A percentile compares a stretch with the other conserved stretches of the same genome.
Conservation (phyloP, 2,113 vertebrate species). For the Austrofundulus limnaeus region DNA sequence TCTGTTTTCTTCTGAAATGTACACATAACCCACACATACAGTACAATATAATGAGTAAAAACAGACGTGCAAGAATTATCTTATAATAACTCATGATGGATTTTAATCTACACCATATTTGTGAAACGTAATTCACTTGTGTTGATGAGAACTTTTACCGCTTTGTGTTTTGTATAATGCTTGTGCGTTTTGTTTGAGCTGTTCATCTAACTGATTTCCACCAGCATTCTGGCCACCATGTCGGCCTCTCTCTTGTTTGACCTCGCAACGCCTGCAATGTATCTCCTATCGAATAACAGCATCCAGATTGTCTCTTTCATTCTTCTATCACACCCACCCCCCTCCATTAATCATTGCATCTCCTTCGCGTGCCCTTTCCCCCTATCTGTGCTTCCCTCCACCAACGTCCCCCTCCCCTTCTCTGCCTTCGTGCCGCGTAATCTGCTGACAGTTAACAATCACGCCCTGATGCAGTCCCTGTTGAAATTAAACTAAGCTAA, state of each 20-base stretch:
- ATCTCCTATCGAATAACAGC: conserved; percentile 66
- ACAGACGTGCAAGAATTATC: too few relatives aligned
- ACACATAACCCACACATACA: conserved; percentile 44
- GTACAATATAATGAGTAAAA: background rate
- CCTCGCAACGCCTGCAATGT: conserved; percentile 55
- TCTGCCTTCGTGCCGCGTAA: conserved; percentile 38
- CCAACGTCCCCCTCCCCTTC: conserved; percentile 36
- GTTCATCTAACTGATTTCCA: conserved; percentile 42
- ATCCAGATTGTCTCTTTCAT: conserved; percentile 49
- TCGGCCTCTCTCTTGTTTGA: conserved; percentile 35
- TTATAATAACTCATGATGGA: background rate
- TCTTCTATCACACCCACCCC: conserved; percentile 7
- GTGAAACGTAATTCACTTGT: conserved; percentile 36
- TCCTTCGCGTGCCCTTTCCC: conserved; percentile 59
- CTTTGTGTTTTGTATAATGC: too few relatives aligned
- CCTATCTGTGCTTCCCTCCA: conserved; percentile 47
- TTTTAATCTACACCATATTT: conserved; percentile 17
- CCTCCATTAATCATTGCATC: conserved; percentile 42
- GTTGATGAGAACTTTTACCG: background rate
- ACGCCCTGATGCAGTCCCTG: conserved; percentile 34
- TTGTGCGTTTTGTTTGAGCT: conserved; percentile 26
- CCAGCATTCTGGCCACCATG: conserved; percentile 49
- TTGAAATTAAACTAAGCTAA: conserved; percentile 26
- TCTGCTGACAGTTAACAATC: conserved; percentile 59
- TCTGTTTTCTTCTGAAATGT: conserved; percentile 85